Percentiles rank a stretch among this genome's conserved stretches.
phyloP scores from a whole-genome alignment of 30 jellyfish, hydroid and myxozoan genomes.

The Morbakka virulenta region DNA sequence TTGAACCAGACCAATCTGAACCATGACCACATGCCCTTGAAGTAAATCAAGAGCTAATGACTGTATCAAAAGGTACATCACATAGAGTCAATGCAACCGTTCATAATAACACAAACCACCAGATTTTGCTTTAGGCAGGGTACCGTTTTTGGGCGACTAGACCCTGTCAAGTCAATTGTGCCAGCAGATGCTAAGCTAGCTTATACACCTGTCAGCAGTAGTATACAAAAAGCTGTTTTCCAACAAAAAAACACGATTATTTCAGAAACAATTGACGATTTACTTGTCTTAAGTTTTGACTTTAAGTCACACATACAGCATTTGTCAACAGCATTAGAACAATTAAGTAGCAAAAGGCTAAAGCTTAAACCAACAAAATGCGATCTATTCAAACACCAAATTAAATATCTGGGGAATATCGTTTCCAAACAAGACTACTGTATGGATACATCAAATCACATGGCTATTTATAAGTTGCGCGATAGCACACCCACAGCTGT shows the following conservation, averaged over 20 bases:
- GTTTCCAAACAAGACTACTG: conserved; percentile 17
- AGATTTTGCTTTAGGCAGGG: conserved; percentile 13
- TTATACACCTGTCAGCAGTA: background rate
- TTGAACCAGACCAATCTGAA: too few relatives aligned
- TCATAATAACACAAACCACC: conserved; percentile 21
- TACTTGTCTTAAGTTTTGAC: background rate
- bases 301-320: conserved; percentile 32
- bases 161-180: conserved; percentile 8
- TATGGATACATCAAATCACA: background rate
- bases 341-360: conserved; percentile 7
- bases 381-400: conserved; percentile 9
- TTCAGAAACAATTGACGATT: conserved; percentile 26
- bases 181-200: conserved; percentile 10
- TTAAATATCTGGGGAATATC: conserved; percentile 15
- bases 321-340: conserved; percentile 8
- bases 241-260: background rate
- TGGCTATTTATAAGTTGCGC: conserved; percentile 2
- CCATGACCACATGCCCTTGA: too few relatives aligned
- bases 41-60: background rate
- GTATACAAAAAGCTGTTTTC: conserved; percentile 3
- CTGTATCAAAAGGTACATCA: conserved; percentile 29
- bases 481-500: conserved; percentile 23
- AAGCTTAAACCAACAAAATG: conserved; percentile 28
- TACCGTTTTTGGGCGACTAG: conserved; percentile 28
- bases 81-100: conserved; percentile 20